Base-by-base conservation (phyloP, 1,140 invertebrate species). In the Anthonomus grandis region DNA sequence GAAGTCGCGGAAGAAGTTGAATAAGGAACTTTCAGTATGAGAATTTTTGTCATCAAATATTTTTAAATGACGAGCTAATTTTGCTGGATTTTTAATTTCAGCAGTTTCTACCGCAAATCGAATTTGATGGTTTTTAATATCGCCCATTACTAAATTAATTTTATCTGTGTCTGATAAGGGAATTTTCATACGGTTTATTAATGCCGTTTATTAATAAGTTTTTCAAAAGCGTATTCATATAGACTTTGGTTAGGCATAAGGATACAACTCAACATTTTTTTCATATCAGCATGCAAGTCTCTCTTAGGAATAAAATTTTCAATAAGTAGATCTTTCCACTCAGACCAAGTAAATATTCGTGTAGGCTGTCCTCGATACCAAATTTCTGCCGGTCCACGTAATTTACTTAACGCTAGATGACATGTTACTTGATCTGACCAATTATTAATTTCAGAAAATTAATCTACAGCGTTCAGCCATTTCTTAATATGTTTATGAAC, bases 91-190 rank as follows among this genome's bases (percentile, higher is more conserved):
- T 10, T 0, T 34, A 15, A 62, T 55, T 22, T 49, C 51, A 0
- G 60, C 50, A 4, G 57, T 51, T 44, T 59, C 56, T 1, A 62
- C 50, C 9, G 60, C 45, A 48, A 62, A 59, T 46, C 38, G 41
- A 31, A 62, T 59, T 48, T 62, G 57, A 17, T 54, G 17, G 36
- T 63, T 36, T 12, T 38, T 21, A 37, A 63, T 63, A 10, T 31
- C 51, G 1, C 51, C 50, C 38, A 62, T 23, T 10, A 62, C 59
- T 44, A 62, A 52, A 62, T 50, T 59, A 1, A 59, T 39, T 51
- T 48, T 47, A 37, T 62, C 60, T 31, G 45, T 39, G 10, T 34
- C 54, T 10, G 5, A 45, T 12, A 61, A 3, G 8, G 3, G 9
- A 10, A 61, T 1, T 52, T 61, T 61, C 27, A 60, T 15, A 17